Evolutionary conservation across 2,888 invertebrate species (phyloP).

Genomic region (Phengaris alcon): DNA sequence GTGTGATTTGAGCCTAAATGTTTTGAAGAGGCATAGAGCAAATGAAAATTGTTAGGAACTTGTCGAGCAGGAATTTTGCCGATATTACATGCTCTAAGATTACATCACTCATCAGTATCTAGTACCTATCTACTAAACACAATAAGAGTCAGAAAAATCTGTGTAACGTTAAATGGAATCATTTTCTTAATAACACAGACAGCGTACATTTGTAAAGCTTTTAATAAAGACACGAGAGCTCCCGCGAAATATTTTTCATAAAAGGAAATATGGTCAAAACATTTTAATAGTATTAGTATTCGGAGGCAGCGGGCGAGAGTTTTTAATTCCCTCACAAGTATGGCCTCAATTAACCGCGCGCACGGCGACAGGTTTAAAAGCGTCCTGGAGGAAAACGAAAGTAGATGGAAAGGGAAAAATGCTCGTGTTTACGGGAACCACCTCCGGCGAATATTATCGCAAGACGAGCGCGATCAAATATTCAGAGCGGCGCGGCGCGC

Average conservation of each 20-base stretch:
- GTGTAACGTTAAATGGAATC: neutral
- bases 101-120: too few species aligned
- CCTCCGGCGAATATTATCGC: constrained; percentile 78
- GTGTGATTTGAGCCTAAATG: too few species aligned
- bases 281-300: constrained; percentile 71
- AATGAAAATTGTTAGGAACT: too few species aligned
- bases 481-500: constrained; percentile 67
- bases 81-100: too few species aligned
- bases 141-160: neutral
- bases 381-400: constrained; percentile 68
- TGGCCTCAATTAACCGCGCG: constrained; percentile 73
- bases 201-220: neutral
- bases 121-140: too few species aligned
- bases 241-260: constrained; percentile 54
- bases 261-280: constrained; percentile 60
- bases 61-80: too few species aligned
- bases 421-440: constrained; percentile 76
- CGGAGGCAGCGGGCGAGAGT: constrained; percentile 65
- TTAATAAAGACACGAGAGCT: constrained; percentile 23
- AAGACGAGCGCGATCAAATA: constrained; percentile 77
- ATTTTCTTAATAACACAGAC: neutral
- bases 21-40: too few species aligned
- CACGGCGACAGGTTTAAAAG: constrained; percentile 63
- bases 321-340: constrained; percentile 76
- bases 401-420: constrained; percentile 65